phyloP scores from a whole-genome alignment of 2,797 vertebrate genomes.

The Morus bassanus region DNA sequence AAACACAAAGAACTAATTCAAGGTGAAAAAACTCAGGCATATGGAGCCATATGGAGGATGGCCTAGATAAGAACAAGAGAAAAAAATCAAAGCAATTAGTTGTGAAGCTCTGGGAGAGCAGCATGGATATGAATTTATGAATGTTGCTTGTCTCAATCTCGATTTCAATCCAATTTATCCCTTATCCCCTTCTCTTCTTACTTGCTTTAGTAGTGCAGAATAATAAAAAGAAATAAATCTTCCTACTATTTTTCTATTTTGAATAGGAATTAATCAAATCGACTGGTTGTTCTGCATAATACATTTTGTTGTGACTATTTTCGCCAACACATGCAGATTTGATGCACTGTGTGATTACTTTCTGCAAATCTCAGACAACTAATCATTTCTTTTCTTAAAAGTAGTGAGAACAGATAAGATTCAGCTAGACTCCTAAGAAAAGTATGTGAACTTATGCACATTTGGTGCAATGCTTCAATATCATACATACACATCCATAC shows the following conservation, averaged over 20 bases:
- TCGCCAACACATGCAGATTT: slow-evolving; percentile 5
- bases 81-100: slow-evolving; percentile 47
- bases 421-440: not conserved
- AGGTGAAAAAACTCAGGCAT: not conserved
- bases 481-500: not conserved
- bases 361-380: not conserved
- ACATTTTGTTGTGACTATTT: slow-evolving; percentile 46
- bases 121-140: slow-evolving; percentile 37
- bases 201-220: slow-evolving; percentile 35
- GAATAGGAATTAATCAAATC: slow-evolving; percentile 52
- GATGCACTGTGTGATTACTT: slow-evolving; percentile 35
- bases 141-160: slow-evolving; percentile 32
- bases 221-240: slow-evolving; percentile 58
- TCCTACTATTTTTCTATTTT: slow-evolving; percentile 33
- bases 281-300: not conserved
- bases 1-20: slow-evolving; percentile 9
- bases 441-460: not conserved
- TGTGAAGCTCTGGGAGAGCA: slow-evolving; percentile 4
- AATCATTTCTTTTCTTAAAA: slow-evolving; percentile 22
- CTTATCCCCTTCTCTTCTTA: slow-evolving; percentile 20
- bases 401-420: not conserved
- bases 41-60: slow-evolving; percentile 6
- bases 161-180: slow-evolving; percentile 43
- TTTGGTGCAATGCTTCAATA: not conserved
- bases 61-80: slow-evolving; percentile 2